Conservation (phyloP, 2,113 vertebrate genomes). For the Gobius niger region DNA sequence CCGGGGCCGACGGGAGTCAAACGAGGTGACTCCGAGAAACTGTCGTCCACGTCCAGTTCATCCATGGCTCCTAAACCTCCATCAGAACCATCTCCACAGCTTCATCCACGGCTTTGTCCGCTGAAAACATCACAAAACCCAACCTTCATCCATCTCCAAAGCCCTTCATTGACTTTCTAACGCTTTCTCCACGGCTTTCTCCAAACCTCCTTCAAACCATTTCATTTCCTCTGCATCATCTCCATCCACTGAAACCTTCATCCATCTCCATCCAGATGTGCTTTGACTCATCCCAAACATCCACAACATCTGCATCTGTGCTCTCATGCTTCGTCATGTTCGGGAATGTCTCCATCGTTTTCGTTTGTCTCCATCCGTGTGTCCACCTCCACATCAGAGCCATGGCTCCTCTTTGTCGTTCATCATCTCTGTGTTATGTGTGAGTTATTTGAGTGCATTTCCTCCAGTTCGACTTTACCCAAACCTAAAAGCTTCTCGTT, state of each 20-base stretch:
- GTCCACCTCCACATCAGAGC: too few relatives aligned
- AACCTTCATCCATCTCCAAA: neutral
- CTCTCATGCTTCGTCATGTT: neutral
- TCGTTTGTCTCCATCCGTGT: too few relatives aligned
- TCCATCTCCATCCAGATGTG: neutral
- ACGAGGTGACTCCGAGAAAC: constrained; percentile 80
- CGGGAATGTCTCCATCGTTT: too few relatives aligned
- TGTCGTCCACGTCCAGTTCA: constrained; percentile 31
- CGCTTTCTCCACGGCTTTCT: neutral
- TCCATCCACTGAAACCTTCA: neutral
- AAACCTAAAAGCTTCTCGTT: too few relatives aligned
- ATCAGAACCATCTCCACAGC: neutral
- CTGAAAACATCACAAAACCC: neutral
- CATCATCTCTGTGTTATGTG: too few relatives aligned
- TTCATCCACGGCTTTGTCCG: neutral
- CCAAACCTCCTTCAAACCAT: too few relatives aligned
- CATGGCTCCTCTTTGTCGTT: too few relatives aligned
- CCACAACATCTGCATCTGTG: neutral
- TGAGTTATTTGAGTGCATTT: too few relatives aligned
- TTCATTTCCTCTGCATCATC: neutral
- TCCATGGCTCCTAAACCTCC: too few relatives aligned
- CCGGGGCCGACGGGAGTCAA: constrained; percentile 76
- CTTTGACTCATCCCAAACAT: neutral
- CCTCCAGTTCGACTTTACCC: too few relatives aligned
- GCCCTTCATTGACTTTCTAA: neutral